Base-by-base conservation (phyloP, 1,140 invertebrate species). In the Solenopsis invicta region DNA sequence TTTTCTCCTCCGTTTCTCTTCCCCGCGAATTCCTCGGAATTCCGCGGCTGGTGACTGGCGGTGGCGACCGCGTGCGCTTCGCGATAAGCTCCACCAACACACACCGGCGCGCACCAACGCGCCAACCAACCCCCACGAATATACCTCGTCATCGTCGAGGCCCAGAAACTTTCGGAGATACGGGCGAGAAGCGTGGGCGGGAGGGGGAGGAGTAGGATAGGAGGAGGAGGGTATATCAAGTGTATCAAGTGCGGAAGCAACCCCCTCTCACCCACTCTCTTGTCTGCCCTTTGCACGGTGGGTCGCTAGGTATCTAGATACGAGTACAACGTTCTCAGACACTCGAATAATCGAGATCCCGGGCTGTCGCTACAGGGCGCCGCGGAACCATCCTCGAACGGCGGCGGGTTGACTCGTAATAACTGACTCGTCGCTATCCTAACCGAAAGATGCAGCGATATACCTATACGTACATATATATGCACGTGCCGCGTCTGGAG, bases 21-120 rank as follows among this genome's bases (percentile, higher is more conserved):
- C 74, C 52, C 59, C 59, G 54, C 61, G 88, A 87, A 89, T 91
- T 91, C 90, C 90, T 61, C 61, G 88, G 88, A 91, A 91, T 91
- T 89, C 87, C 85, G 86, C 90, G 89, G 85, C 85, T 85, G 91
- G 93, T 94, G 93, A 93, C 93, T 94, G 92, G 92, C 92, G 93
- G 92, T 92, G 92, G 93, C 91, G 93, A 94, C 94, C 93, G 94
- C 93, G 93, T 94, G 93, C 93, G 87, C 93, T 92, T 91, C 85
- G 92, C 93, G 94, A 94, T 94, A 94, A 94, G 94, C 93, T 86
- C 85, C 87, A 85, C 85, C 88, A 85, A 24, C 66, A 62, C 87
- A 75, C 56, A 29, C 81, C 71, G 16, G 6, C 29, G 34, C n/a
- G 62, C 86, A 21, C 45, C 74, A 54, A 45, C 75, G 41, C 76